phyloP scores from a whole-genome alignment of 2,797 vertebrate genomes.

The Enteromius trimaculatus region DNA sequence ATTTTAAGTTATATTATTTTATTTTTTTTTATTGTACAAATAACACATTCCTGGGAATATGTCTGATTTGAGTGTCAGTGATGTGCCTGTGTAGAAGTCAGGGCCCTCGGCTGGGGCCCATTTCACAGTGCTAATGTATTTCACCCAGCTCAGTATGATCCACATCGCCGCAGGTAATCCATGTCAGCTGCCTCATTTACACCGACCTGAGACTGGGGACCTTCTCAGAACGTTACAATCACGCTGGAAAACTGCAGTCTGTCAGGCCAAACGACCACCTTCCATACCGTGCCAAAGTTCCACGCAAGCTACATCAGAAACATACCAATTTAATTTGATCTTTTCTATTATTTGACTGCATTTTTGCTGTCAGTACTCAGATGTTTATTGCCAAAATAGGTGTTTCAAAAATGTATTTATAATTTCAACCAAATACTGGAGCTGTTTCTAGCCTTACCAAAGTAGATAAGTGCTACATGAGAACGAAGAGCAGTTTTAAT shows the following conservation, averaged over 20 bases:
- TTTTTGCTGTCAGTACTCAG: background rate
- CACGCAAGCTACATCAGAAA: background rate
- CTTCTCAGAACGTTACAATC: constrained; percentile 49
- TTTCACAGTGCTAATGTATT: constrained; percentile 62
- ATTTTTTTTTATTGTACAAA: background rate
- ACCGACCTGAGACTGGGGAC: constrained; percentile 51
- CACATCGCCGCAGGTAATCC: constrained; percentile 55
- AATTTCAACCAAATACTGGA: background rate
- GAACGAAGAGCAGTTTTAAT: constrained; percentile 12
- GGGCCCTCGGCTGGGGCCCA: constrained; percentile 57
- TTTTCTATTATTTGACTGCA: background rate
- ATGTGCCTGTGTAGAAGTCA: constrained; percentile 50
- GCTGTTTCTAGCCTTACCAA: background rate
- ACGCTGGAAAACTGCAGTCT: constrained; percentile 3
- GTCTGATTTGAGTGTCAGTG: constrained; percentile 46
- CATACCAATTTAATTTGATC: background rate
- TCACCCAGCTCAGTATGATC: constrained; percentile 57
- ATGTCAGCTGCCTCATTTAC: constrained; percentile 53
- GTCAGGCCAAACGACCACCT: constrained; percentile 26
- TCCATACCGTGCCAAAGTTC: constrained; percentile 1
- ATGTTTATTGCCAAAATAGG: background rate
- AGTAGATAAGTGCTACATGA: background rate
- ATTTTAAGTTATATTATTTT: background rate
- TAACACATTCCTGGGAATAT: constrained; percentile 12
- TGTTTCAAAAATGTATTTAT: constrained; percentile 5